Base-by-base conservation (phyloP, 1,140 invertebrate genomes). In the Polypedilum vanderplanki region DNA sequence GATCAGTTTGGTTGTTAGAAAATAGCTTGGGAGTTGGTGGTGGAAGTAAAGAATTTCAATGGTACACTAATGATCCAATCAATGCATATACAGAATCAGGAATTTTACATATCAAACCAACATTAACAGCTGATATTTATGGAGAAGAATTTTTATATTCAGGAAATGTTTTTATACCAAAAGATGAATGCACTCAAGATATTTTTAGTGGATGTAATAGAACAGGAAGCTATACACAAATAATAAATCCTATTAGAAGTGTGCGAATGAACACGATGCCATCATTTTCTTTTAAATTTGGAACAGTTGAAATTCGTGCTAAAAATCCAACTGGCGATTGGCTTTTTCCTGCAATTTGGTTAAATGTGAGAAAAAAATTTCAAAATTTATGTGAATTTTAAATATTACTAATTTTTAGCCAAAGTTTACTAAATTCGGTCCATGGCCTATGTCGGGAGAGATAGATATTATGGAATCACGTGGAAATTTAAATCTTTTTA, bases 311-410 rank as follows among this genome's bases (percentile, higher is more conserved):
- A 78, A 84, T 92, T 9, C 83, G 86, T 10, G 91, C 91, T 0
- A 91, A 90, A 79, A 83, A 92, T 81, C 90, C 91, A 0, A 80
- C 82, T 67, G 89, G 90, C 17, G 87, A 90, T 78, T 93, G 90
- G 89, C 77, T 92, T 1, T 89, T 89, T 84, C 90, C 91, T 79
- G 86, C 87, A 88, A 80, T 81, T 46, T 74, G 40, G 40, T 74
- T 57, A 40, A 57, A 57, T n/a, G 46, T 57, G 46, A 57, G n/a
- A n/a, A n/a, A n/a, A n/a, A n/a, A n/a, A n/a, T n/a, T n/a, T n/a
- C n/a, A n/a, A n/a, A n/a, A n/a, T n/a, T n/a, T n/a, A n/a, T n/a
- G 5, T 3, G 5, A 33, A 5, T 33, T 33, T 33, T 33, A 33
- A 33, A 33, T 3, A 33, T 5, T 33, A 33, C 5, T 33, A 33